A percentile compares a stretch with the other conserved stretches of the same genome.
These are phyloP conservation scores for Pachycephus smyrnensis DNA, from an alignment of 2,888 invertebrate genomes.

Conservation along the genomic window DNA sequence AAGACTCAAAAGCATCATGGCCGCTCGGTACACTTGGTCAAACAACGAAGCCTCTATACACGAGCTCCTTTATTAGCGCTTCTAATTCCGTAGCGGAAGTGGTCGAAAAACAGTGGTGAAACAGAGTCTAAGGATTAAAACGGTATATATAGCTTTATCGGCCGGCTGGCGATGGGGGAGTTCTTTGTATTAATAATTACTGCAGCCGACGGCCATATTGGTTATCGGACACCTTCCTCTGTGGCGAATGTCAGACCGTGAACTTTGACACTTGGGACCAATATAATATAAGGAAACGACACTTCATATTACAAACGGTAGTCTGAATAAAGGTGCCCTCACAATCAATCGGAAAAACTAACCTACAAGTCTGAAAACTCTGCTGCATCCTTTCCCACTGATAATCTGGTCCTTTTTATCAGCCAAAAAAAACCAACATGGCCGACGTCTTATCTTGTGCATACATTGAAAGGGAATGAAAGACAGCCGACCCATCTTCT, in stretches of 20 bases:
- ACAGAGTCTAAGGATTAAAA: slow-evolving; percentile 55
- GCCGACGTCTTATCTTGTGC: background rate
- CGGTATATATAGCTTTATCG: slow-evolving; percentile 19
- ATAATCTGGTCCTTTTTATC: background rate
- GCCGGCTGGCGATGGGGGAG: background rate
- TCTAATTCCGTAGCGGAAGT: slow-evolving; percentile 63
- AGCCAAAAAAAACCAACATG: background rate
- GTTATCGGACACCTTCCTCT: background rate
- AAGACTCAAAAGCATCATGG: background rate
- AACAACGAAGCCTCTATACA: slow-evolving; percentile 43
- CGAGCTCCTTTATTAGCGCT: slow-evolving; percentile 55
- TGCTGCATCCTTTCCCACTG: background rate
- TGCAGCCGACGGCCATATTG: slow-evolving; percentile 14
- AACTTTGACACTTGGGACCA: background rate
- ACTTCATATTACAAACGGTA: background rate
- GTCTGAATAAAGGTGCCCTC: no score
- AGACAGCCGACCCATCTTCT: background rate
- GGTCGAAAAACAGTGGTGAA: slow-evolving; percentile 55
- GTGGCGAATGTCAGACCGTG: background rate
- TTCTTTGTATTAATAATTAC: slow-evolving; percentile 48
- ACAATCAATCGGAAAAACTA: background rate
- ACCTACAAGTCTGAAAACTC: background rate
- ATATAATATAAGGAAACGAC: background rate
- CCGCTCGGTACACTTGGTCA: slow-evolving; percentile 43
- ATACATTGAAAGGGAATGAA: background rate